phyloP scores from a whole-genome alignment of 2,888 invertebrate genomes.

The Drosophila ustulata region DNA sequence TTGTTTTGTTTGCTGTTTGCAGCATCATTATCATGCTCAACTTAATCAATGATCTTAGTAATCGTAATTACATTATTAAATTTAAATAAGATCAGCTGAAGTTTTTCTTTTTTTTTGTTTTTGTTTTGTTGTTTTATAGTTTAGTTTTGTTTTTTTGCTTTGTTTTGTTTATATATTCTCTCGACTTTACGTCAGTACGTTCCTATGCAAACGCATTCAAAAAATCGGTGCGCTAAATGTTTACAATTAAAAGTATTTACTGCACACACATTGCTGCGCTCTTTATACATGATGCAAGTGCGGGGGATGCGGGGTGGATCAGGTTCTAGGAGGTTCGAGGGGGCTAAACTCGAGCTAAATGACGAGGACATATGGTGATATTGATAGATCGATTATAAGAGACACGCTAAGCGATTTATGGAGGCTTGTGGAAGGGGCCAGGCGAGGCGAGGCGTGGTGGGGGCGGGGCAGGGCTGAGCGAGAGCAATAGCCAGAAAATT shows the following conservation, averaged over 20 bases:
- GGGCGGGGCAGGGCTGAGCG: background rate
- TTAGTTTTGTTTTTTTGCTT: constrained; percentile 16
- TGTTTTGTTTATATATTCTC: constrained; percentile 45
- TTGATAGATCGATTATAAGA: constrained; percentile 3
- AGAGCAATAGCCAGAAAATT: constrained; percentile 39
- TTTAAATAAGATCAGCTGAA: constrained; percentile 78
- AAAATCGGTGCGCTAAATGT: constrained; percentile 66
- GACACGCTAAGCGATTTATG: constrained; percentile 49
- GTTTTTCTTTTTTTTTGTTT: constrained; percentile 36
- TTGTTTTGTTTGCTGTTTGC: constrained; percentile 59
- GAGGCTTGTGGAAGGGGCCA: constrained; percentile 10
- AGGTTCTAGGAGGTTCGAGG: constrained; percentile 6
- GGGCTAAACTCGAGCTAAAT: constrained; percentile 18
- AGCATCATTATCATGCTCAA: constrained; percentile 62
- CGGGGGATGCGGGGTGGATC: constrained; percentile 25
- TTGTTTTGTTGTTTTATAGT: constrained; percentile 1
- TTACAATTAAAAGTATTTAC: constrained; percentile 67
- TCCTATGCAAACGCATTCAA: constrained; percentile 61
- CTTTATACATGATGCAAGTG: constrained; percentile 69
- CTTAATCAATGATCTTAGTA: constrained; percentile 77
- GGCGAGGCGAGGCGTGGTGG: background rate
- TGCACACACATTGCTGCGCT: constrained; percentile 57
- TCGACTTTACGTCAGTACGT: constrained; percentile 37
- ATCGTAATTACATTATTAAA: constrained; percentile 71
- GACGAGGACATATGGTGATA: background rate